phyloP scores from a whole-genome alignment of 2,113 vertebrate species.

The Cromileptes altivelis region DNA sequence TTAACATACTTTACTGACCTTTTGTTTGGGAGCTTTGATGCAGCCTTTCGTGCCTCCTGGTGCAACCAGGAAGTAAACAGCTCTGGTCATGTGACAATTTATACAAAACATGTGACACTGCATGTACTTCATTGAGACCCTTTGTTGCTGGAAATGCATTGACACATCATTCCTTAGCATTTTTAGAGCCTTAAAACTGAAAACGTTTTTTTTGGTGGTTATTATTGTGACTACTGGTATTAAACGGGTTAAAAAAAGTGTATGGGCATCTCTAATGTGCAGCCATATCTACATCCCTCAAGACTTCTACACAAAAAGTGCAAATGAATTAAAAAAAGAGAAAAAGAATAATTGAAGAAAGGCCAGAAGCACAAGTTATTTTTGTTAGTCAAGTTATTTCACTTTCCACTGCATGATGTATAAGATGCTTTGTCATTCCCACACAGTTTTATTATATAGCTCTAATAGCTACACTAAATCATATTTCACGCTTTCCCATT shows the following conservation, averaged over 20 bases:
- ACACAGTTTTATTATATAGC: not conserved
- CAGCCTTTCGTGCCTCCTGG: no score
- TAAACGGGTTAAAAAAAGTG: not conserved
- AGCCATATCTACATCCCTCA: not conserved
- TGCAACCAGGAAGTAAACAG: no score
- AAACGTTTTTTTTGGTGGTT: no score
- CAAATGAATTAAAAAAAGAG: not conserved
- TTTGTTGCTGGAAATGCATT: no score
- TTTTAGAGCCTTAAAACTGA: no score
- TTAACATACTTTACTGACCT: no score
- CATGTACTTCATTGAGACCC: no score
- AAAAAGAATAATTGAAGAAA: not conserved
- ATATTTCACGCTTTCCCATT: constrained; percentile 46
- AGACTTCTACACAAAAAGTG: not conserved
- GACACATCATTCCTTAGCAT: no score
- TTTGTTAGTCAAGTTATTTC: not conserved
- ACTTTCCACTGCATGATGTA: not conserved
- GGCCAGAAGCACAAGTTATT: not conserved
- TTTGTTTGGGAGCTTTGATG: no score
- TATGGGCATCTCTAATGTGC: not conserved
- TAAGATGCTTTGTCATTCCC: constrained; percentile 17
- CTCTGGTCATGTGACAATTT: no score
- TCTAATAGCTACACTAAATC: constrained; percentile 15
- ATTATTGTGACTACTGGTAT: no score
- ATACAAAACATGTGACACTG: no score